These are phyloP conservation scores for Aricia artaxerxes DNA, from an alignment of 2,888 invertebrate genomes.

Conservation along the genomic window DNA sequence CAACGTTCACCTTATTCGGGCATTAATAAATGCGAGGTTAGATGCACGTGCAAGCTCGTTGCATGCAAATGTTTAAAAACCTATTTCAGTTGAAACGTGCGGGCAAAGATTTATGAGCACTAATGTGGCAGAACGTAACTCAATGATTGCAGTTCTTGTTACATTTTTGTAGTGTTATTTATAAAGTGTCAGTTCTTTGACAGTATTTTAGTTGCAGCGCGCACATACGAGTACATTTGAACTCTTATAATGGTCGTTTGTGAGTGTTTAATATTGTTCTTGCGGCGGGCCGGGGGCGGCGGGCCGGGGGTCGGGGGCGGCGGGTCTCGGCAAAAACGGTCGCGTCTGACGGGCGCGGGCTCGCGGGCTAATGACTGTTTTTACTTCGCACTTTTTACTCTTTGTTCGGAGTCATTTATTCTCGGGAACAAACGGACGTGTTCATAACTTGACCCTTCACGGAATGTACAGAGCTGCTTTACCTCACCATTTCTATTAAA, in stretches of 20 bases:
- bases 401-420: conserved; percentile 21
- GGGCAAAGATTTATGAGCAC: background rate
- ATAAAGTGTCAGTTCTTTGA: background rate
- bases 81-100: background rate
- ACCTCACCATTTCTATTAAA: too few species aligned
- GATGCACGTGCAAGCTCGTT: background rate
- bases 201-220: background rate
- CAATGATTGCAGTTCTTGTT: background rate
- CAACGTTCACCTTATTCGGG: background rate
- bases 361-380: conserved; percentile 27
- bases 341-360: conserved; percentile 4
- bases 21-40: background rate
- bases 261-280: conserved; percentile 19
- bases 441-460: background rate
- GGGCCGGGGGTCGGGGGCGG: background rate
- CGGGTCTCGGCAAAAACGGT: conserved; percentile 7
- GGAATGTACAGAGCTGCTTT: background rate
- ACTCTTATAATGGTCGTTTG: conserved; percentile 10
- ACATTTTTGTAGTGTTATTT: background rate
- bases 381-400: conserved; percentile 26
- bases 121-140: background rate
- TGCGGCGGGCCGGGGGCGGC: conserved; percentile 16
- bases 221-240: conserved; percentile 2
- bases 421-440: conserved; percentile 18
- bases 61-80: background rate